Evolutionary conservation across 2,888 invertebrate species (phyloP).

Genomic region (Archaeoteleia sp.): DNA sequence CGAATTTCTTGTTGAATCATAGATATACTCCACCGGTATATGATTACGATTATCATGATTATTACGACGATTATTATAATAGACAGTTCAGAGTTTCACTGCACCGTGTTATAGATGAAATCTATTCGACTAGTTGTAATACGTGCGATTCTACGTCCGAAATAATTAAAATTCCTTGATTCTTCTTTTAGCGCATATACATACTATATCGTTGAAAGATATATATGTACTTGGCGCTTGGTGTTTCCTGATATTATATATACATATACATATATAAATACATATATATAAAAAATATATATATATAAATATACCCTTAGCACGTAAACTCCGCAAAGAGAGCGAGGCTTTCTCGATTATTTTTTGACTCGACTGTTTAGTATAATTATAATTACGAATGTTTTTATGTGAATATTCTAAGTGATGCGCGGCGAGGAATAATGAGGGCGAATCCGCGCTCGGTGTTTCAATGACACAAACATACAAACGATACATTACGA

Average conservation of each 20-base stretch:
- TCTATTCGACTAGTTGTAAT: slow-evolving; percentile 51
- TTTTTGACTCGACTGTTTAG: slow-evolving; percentile 70
- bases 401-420: slow-evolving; percentile 68
- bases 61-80: slow-evolving; percentile 42
- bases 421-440: slow-evolving; percentile 48
- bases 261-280: slow-evolving; percentile 12
- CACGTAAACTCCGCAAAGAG: slow-evolving; percentile 53
- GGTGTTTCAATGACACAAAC: too few species aligned
- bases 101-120: slow-evolving; percentile 58
- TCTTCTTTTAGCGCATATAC: slow-evolving; percentile 31
- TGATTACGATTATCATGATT: slow-evolving; percentile 50
- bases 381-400: slow-evolving; percentile 64
- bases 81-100: slow-evolving; percentile 56
- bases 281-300: slow-evolving; percentile 2
- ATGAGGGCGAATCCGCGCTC: slow-evolving; percentile 32
- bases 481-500: too few species aligned
- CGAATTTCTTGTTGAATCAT: slow-evolving; percentile 66
- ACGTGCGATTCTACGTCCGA: slow-evolving; percentile 33
- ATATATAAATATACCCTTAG: slow-evolving; percentile 34
- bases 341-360: slow-evolving; percentile 64
- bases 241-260: slow-evolving; percentile 39
- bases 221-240: slow-evolving; percentile 27
- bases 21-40: slow-evolving; percentile 53
- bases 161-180: slow-evolving; percentile 11
- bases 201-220: slow-evolving; percentile 20